Base-by-base conservation (phyloP, 1,140 invertebrate species). In the Phenacoccus solenopsis region DNA sequence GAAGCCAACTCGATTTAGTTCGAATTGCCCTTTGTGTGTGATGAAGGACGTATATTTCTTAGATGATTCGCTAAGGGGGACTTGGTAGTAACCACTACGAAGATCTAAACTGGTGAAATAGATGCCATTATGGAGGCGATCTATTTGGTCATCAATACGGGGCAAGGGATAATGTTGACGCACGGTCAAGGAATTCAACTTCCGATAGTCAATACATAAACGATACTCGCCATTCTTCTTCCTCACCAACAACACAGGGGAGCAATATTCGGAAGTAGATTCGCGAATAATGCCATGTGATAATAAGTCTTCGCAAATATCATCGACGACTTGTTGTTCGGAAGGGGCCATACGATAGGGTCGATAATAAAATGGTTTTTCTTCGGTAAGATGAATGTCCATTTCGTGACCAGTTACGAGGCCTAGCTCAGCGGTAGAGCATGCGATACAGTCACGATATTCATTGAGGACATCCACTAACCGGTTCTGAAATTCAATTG, bases 151-250 rank as follows among this genome's bases (percentile, higher is more conserved):
- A 9, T 69, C 68, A 1, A 69, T 69, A 1, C 38, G 28, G 1
- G 30, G 32, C 21, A 68, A 25, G 1, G 67, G 30, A 16, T 22
- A 68, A 27, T 27, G 7, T 13, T 16, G n/a, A 1, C 5, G 20
- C 0, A 38, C 13, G 12, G 30, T 68, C 20, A 35, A 22, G 5
- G 35, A 27, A 28, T 49, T 56, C 20, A 49, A 4, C 13, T 56
- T 16, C 1, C 24, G 68, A 24, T n/a, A 69, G 3, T 56, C 68
- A 1, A 69, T 56, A 27, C 68, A 69, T 5, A 69, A 22, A 27
- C 82, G 69, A 0, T 74, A 49, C n/a, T 74, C 70, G 24, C 78
- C 79, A 73, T 82, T 79, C 69, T 78, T 79, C 72, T 85, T 84
- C 68, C 71, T 70, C 0, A 77, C 78, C 16, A 82, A 72, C 0